Conservation (phyloP, 2,888 invertebrate species). For the Limnephilus lunatus region DNA sequence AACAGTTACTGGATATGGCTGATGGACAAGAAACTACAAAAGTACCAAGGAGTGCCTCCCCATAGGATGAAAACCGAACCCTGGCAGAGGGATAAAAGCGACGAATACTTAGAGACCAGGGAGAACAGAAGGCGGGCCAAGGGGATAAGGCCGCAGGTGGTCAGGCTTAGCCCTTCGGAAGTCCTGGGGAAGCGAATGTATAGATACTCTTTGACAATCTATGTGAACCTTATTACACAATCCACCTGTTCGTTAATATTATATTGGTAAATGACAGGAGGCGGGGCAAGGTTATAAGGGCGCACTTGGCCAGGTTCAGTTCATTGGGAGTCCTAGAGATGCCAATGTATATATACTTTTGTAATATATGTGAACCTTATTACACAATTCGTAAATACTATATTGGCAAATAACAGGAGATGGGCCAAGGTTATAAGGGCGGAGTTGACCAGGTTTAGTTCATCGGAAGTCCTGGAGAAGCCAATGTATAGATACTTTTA, state of each 20-base stretch:
- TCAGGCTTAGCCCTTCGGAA: slow-evolving; percentile 1
- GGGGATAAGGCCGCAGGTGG: slow-evolving; percentile 26
- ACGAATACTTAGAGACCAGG: slow-evolving; percentile 33
- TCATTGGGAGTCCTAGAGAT: too few species aligned
- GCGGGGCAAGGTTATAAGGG: too few species aligned
- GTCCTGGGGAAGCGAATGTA: slow-evolving; percentile 9
- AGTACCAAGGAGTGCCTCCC: neutral
- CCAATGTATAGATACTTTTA: neutral
- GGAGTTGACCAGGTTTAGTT: too few species aligned
- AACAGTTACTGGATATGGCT: slow-evolving; percentile 37
- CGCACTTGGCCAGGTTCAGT: neutral
- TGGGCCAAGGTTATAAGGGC: too few species aligned
- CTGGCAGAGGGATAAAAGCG: neutral
- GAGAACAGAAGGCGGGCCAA: slow-evolving; percentile 45
- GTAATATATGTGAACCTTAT: too few species aligned
- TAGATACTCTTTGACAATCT: neutral
- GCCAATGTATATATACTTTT: too few species aligned
- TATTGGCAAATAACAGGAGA: too few species aligned
- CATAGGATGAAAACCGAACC: neutral
- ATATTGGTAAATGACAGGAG: too few species aligned
- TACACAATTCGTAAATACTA: too few species aligned
- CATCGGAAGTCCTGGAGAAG: neutral
- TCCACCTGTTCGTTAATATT: too few species aligned
- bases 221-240: too few species aligned
- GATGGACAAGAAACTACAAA: slow-evolving; percentile 6